Evolutionary conservation across 1,140 invertebrate genomes (phyloP).

Genomic region (Centruroides vittatus): DNA sequence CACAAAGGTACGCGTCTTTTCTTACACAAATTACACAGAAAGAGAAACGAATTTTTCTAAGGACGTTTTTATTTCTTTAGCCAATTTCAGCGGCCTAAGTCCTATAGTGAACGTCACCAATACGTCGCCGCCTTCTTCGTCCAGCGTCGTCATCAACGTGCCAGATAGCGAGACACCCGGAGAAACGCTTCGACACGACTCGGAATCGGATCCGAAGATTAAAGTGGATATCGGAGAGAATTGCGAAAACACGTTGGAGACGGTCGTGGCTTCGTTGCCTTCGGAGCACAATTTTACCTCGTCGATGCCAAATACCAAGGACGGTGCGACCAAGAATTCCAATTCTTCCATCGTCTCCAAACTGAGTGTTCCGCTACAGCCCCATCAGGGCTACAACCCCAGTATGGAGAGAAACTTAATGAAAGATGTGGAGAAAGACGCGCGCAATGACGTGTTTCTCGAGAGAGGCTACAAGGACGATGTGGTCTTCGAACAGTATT

Average conservation of each 20-base stretch:
- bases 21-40: no score
- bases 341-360: constrained; percentile 18
- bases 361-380: constrained; percentile 40
- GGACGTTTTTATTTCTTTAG: no score
- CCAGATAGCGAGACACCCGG: not conserved
- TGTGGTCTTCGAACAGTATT: no score
- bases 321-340: constrained; percentile 1
- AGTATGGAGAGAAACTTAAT: constrained; percentile 73
- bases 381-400: constrained; percentile 75
- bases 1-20: constrained; percentile 25
- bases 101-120: constrained; percentile 36
- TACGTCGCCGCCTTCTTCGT: not conserved
- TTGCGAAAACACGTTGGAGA: constrained; percentile 31
- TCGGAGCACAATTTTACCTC: constrained; percentile 21
- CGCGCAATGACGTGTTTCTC: no score
- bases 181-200: not conserved
- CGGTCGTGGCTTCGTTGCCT: constrained; percentile 29
- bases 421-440: constrained; percentile 27
- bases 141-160: constrained; percentile 1
- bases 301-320: constrained; percentile 15
- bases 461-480: no score
- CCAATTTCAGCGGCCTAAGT: constrained; percentile 32
- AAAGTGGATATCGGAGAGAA: constrained; percentile 13
- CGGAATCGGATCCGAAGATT: constrained; percentile 6
- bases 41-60: not conserved